These are phyloP conservation scores for Electrona antarctica DNA, from an alignment of 2,113 vertebrate genomes.

Conservation along the genomic window DNA sequence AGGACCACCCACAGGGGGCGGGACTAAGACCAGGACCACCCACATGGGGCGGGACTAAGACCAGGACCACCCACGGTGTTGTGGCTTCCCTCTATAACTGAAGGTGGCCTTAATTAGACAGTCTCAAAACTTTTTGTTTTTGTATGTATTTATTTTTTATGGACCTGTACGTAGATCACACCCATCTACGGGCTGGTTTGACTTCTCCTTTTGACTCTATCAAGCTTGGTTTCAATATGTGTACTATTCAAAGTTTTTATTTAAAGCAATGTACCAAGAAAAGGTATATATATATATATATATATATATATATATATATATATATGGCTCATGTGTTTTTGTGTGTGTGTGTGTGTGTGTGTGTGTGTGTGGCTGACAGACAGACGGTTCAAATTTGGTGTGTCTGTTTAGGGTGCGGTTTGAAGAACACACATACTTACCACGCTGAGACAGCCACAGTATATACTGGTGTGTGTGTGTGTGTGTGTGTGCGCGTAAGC, in stretches of 20 bases:
- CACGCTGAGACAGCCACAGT: conserved; percentile 14
- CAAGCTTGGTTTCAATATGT: conserved; percentile 13
- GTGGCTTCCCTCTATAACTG: conserved; percentile 51
- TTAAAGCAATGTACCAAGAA: background rate
- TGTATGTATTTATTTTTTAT: no score
- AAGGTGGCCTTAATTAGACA: conserved; percentile 58
- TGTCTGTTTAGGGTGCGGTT: conserved; percentile 39
- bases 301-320: no score
- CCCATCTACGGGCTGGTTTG: conserved; percentile 44
- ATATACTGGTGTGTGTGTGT: background rate
- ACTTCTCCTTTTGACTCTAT: conserved; percentile 55
- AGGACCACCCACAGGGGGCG: conserved; percentile 44
- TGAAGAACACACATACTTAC: conserved; percentile 22
- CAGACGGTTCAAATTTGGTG: conserved; percentile 1
- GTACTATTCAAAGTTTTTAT: no score
- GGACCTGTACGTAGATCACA: conserved; percentile 37
- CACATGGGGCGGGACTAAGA: conserved; percentile 9
- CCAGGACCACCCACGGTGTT: background rate
- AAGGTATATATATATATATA: no score
- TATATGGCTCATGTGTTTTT: background rate
- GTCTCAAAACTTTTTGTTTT: conserved; percentile 25
- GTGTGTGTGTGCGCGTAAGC: no score
- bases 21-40: conserved; percentile 28
- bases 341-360: background rate
- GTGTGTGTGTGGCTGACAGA: background rate